Evolutionary conservation across 2,888 invertebrate genomes (phyloP), one percentile per base, ranked within the genome.

Genomic region (Lasioglossum vierecki): DNA sequence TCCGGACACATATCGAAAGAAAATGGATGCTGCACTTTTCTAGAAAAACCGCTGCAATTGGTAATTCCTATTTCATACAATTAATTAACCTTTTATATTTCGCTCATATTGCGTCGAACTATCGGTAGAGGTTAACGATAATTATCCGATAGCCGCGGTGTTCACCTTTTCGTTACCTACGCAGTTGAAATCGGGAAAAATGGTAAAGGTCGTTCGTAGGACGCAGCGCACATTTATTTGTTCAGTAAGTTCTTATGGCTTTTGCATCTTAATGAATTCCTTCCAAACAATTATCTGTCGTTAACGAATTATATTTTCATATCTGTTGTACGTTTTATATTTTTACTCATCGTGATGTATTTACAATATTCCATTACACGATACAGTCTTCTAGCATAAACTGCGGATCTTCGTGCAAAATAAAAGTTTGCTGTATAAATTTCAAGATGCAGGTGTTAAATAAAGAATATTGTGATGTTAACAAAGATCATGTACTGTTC

Each of bases 31-130:
- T 6, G n/a, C n/a, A 26, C 5, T 2, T 73, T 39, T 73, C 9
- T 78, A 53, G 49, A 30, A 26, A 78, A 75, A 70, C 68, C 49
- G 68, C 11, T 18, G 30, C 41, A 53, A 78, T 71, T 49, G 70
- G 11, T 46, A 63, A 70, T 74, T 77, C 22, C 15, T 15, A 84
- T 66, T 66, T 75, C 49, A 63, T 79, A 44, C 13, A 22, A 79
- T 79, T 46, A 35, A 53, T 84, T 79, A 82, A 75, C 26, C 49
- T 49, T 74, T 73, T 57, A 26, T 49, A 49, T 63, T 78, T 63
- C 70, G 15, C 70, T 44, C 18, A 26, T 15, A 44, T 13, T 35
- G 77, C 18, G 22, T 66, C 44, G 22, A 76, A 73, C 73, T 79
- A 79, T 83, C 73, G 15, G 15, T 6, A 39, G 30, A 79, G 76